Evolutionary conservation across 1,140 invertebrate genomes (phyloP).

Genomic region (Heliconius himera): DNA sequence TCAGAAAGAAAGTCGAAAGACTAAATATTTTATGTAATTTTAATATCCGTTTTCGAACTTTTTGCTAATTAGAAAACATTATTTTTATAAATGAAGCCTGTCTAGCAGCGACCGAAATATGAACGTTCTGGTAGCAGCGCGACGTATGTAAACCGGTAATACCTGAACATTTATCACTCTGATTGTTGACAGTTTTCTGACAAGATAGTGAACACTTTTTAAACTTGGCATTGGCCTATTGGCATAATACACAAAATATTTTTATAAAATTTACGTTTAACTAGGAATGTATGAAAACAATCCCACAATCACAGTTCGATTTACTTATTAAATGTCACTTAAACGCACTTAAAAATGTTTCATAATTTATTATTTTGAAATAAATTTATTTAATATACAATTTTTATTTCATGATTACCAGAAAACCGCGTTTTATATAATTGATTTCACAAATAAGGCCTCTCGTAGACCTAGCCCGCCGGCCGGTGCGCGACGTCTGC

Average conservation of each 20-base stretch:
- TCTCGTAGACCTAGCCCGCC: conserved; percentile 52
- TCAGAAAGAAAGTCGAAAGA: not conserved
- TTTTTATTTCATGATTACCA: conserved; percentile 15
- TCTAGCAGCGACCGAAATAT: not conserved
- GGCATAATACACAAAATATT: not conserved
- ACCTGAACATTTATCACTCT: conserved; percentile 12
- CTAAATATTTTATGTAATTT: not conserved
- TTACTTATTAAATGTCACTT: not conserved
- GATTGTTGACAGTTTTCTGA: not conserved
- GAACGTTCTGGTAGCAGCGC: not conserved
- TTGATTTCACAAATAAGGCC: conserved; percentile 37
- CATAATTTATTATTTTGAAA: not conserved
- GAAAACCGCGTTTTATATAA: conserved; percentile 15
- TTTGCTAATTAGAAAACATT: no score
- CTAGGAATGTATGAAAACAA: not conserved
- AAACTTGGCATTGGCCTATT: conserved; percentile 57
- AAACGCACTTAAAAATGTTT: conserved; percentile 7
- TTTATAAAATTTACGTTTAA: not conserved
- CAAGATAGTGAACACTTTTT: conserved; percentile 16
- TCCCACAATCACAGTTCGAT: not conserved
- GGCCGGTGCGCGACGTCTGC: conserved; percentile 62
- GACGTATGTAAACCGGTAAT: conserved; percentile 4
- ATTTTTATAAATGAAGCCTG: not conserved
- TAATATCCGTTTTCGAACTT: not conserved
- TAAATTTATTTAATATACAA: not conserved